Base-by-base conservation (phyloP, 2,797 vertebrate genomes). In the Danio choprae region DNA sequence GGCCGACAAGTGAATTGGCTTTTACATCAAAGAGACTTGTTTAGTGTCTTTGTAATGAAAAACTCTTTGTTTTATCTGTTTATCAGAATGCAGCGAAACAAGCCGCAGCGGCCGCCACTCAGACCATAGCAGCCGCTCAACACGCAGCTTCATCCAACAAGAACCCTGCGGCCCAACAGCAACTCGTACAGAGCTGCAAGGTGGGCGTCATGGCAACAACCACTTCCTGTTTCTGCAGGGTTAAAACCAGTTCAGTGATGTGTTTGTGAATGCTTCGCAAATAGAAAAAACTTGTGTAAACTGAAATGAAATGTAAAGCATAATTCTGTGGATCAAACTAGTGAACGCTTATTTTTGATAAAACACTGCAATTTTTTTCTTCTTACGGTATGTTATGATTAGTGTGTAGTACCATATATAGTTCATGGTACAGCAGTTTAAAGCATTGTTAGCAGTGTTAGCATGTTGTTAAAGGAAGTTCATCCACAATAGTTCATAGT, bases 111-210 rank as follows among this genome's bases (percentile, higher is more conserved):
- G 97, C 97, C 0, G 96, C 98, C 72, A 99, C 97, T 0, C 98
- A 99, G 92, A 98, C 96, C 43, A 98, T 99, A 0, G 97, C 98
- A 0, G 98, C 98, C 0, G 97, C 98, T 0, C 97, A 99, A 55
- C 95, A 99, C 0, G 96, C 96, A 0, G 94, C 97, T 9, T 94
- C 96, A 0, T 91, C 95, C 86, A 97, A 96, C 90, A 99, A 95
- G 93, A 98, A 96, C 88, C 96, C 96, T 0, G 96, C 96, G 0
- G 95, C 96, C 0, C 98, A 99, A 89, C 98, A 98, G 80, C 96
- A 98, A 81, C 95, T 99, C 0, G 96, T 97, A 29, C 96, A 98
- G 91, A 97, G 97, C 93, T 99, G 97, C 92, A 97, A 97, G 96
- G 96, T 97, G 81, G 84, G 85, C 78, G 44, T 6, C 10, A 16